Evolutionary conservation across 30 jellyfish, hydroid and myxozoan genomes (phyloP).

Genomic region (Nemopilema nomurai): DNA sequence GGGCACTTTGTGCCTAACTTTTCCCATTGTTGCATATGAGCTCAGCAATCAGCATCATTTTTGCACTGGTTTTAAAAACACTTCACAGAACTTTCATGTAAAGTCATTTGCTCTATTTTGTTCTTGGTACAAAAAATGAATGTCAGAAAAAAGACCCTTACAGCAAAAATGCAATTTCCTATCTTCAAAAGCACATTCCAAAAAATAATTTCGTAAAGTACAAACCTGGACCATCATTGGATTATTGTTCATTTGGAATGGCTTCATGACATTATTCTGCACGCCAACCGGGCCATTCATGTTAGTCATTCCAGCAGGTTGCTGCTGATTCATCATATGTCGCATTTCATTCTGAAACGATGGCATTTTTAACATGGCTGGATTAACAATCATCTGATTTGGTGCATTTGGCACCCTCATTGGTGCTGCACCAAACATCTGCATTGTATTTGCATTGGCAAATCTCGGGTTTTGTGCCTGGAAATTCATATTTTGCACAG

Average conservation of each 20-base stretch:
- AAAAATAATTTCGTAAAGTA: too few relatives aligned
- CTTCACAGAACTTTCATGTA: too few relatives aligned
- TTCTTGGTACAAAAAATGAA: too few relatives aligned
- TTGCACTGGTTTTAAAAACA: too few relatives aligned
- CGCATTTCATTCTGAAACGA: slow-evolving; percentile 40
- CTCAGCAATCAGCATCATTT: too few relatives aligned
- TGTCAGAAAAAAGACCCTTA: too few relatives aligned
- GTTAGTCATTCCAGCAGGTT: slow-evolving; percentile 17
- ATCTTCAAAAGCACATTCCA: background rate
- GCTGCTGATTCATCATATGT: slow-evolving; percentile 45
- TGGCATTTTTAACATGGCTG: slow-evolving; percentile 55
- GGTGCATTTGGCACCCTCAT: slow-evolving; percentile 52
- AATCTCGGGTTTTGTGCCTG: slow-evolving; percentile 45
- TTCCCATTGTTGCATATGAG: too few relatives aligned
- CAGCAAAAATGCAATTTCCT: too few relatives aligned
- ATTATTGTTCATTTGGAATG: slow-evolving; percentile 31
- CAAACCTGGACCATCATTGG: slow-evolving; percentile 41
- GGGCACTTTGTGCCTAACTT: too few relatives aligned
- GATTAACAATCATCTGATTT: slow-evolving; percentile 40
- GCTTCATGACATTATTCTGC: slow-evolving; percentile 46
- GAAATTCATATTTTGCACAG: slow-evolving; percentile 46
- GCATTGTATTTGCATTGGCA: slow-evolving; percentile 50
- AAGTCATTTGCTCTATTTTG: too few relatives aligned
- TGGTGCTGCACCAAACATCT: slow-evolving; percentile 46
- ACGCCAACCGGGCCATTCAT: slow-evolving; percentile 62